phyloP scores from a whole-genome alignment of 2,888 invertebrate genomes.

The Pseudococcus viburni region DNA sequence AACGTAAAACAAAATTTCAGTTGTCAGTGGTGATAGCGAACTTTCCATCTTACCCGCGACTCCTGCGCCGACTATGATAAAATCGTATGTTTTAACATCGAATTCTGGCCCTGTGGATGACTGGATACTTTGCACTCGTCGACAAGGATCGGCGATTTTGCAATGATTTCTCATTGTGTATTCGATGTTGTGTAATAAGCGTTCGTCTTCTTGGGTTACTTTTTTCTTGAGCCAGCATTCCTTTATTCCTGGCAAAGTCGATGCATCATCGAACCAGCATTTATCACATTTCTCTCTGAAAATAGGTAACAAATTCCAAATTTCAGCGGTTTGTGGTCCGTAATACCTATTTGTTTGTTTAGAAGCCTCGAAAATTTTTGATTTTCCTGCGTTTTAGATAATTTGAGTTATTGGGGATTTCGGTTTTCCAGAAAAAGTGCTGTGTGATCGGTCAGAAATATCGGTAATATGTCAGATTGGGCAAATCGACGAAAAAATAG shows the following conservation, averaged over 20 bases:
- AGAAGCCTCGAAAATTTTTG: no score
- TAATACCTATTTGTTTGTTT: no score
- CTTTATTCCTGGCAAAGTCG: background rate
- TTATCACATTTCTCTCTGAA: background rate
- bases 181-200: background rate
- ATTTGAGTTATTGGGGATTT: no score
- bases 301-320: no score
- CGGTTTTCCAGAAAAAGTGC: no score
- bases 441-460: no score
- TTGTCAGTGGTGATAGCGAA: no score
- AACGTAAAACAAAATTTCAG: no score
- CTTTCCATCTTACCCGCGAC: conserved; percentile 73
- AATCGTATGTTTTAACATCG: conserved; percentile 77
- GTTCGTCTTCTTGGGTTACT: background rate
- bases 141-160: background rate
- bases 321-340: no score
- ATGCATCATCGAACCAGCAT: background rate
- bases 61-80: conserved; percentile 88
- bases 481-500: no score
- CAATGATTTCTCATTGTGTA: background rate
- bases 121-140: background rate
- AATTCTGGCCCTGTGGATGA: background rate
- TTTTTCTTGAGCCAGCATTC: background rate
- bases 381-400: no score
- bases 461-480: no score